A percentile compares a stretch with the other conserved stretches of the same genome.
Conservation (phyloP, 2,797 vertebrate species). For the Helicolenus hilgendorfi region DNA sequence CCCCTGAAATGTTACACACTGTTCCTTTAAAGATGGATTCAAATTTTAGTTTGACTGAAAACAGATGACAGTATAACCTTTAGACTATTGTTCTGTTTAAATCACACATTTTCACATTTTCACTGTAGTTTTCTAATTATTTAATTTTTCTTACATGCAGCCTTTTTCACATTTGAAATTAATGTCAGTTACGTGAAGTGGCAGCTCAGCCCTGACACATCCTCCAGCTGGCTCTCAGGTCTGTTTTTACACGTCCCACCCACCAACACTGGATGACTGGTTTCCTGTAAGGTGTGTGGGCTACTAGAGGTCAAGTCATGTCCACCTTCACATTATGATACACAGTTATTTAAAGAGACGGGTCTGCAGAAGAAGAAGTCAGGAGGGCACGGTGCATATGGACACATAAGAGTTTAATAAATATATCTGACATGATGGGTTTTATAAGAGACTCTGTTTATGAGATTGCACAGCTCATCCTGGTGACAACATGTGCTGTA, state of each 20-base stretch:
- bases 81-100: background rate
- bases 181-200: background rate
- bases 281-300: background rate
- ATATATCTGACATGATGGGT: background rate
- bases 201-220: background rate
- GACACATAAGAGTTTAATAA: background rate
- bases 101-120: background rate
- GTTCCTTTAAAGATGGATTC: background rate
- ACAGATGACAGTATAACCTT: background rate
- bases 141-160: background rate
- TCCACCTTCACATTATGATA: background rate
- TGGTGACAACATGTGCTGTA: background rate
- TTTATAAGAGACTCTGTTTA: background rate
- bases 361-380: background rate
- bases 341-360: background rate
- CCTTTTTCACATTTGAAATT: background rate
- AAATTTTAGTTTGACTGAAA: background rate
- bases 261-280: background rate
- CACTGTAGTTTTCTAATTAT: background rate
- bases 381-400: background rate
- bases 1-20: too few relatives aligned
- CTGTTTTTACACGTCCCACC: background rate
- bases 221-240: background rate
- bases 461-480: background rate
- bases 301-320: background rate